Evolutionary conservation across 2,113 vertebrate species (phyloP).

Genomic region (Hemiprocne comata): DNA sequence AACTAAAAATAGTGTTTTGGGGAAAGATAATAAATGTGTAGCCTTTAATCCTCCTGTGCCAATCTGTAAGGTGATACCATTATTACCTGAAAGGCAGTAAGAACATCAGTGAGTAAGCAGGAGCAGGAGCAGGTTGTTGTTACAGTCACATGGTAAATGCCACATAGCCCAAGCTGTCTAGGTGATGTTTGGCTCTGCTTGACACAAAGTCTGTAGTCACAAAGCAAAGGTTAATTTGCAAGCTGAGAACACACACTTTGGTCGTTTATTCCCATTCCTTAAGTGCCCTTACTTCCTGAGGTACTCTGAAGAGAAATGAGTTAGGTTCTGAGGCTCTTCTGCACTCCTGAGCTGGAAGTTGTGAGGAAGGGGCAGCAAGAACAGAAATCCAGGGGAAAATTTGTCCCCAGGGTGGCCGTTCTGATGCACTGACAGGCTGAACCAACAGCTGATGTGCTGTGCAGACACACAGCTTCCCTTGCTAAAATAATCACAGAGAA

Average conservation of each 20-base stretch:
- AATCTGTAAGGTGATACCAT: conserved; percentile 53
- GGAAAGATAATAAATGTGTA: conserved; percentile 51
- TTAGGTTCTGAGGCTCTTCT: background rate
- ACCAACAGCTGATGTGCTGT: background rate
- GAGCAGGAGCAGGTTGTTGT: conserved; percentile 15
- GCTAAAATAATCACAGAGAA: background rate
- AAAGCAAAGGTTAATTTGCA: conserved; percentile 5
- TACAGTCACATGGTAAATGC: background rate
- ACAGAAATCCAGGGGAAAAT: background rate
- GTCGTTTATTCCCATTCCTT: conserved; percentile 16
- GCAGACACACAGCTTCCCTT: background rate
- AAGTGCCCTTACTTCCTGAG: background rate
- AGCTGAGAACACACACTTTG: background rate
- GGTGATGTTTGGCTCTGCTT: background rate
- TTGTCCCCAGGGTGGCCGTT: background rate
- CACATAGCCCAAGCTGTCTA: background rate
- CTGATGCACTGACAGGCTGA: background rate
- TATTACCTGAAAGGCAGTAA: conserved; percentile 11
- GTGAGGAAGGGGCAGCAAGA: background rate
- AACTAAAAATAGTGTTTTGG: conserved; percentile 55
- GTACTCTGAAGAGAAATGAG: background rate
- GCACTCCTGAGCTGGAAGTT: background rate
- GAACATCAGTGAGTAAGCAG: conserved; percentile 13
- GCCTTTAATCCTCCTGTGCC: conserved; percentile 49
- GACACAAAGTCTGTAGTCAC: background rate